phyloP scores from a whole-genome alignment of 2,113 vertebrate species.

The Coreoperca whiteheadi region DNA sequence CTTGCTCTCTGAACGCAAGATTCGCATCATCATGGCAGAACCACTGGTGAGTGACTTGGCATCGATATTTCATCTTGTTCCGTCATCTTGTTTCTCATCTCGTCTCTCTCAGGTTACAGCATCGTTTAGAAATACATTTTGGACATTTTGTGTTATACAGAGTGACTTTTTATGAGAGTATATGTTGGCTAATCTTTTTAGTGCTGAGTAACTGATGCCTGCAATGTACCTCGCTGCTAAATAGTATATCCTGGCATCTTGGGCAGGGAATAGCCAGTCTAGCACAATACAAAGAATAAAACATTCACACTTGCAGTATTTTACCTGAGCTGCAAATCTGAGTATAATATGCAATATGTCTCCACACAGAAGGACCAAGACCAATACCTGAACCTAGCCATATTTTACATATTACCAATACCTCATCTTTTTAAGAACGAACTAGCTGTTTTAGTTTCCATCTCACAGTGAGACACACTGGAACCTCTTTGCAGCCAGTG shows the following conservation, averaged over 20 bases:
- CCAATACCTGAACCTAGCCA: not conserved
- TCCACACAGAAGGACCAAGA: no score
- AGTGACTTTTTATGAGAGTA: constrained; percentile 1
- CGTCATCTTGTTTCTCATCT: not conserved
- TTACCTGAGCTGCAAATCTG: no score
- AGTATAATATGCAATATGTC: no score
- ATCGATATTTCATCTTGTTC: not conserved
- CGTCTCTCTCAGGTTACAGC: constrained; percentile 27
- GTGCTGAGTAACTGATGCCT: not conserved
- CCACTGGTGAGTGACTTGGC: constrained; percentile 89
- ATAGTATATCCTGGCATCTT: not conserved
- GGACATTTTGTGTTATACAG: constrained; percentile 6
- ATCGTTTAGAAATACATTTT: not conserved
- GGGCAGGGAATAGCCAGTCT: no score
- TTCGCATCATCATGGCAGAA: constrained; percentile 99
- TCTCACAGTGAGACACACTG: not conserved
- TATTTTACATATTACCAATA: not conserved
- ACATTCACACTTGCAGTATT: no score
- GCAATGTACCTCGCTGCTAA: not conserved
- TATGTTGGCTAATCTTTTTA: not conserved
- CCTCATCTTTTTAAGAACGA: not conserved
- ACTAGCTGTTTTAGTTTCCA: not conserved
- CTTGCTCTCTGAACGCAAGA: constrained; percentile 95
- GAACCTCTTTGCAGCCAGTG: not conserved
- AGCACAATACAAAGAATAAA: no score